Percentiles rank a stretch among this genome's conserved stretches.
Evolutionary conservation across 2,888 invertebrate species (phyloP).

Genomic region (Bombylius major): DNA sequence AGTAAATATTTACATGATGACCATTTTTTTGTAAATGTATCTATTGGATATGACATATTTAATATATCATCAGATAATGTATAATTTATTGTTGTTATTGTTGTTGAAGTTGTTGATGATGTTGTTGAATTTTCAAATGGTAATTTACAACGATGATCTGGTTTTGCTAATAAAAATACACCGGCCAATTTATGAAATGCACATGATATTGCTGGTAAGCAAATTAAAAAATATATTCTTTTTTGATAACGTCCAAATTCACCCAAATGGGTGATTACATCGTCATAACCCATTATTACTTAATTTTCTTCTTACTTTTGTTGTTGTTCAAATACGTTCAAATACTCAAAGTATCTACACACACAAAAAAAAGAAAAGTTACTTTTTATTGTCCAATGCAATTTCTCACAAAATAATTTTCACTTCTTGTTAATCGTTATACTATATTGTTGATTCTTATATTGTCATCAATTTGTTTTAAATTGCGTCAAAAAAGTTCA

Average conservation of each 20-base stretch:
- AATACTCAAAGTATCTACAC: too few relatives aligned
- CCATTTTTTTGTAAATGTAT: slow-evolving; percentile 34
- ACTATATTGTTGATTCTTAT: too few relatives aligned
- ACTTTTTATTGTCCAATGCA: too few relatives aligned
- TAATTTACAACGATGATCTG: slow-evolving; percentile 49
- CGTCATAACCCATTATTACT: slow-evolving; percentile 54
- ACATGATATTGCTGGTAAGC: slow-evolving; percentile 56
- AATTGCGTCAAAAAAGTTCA: too few relatives aligned
- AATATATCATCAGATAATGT: slow-evolving; percentile 29
- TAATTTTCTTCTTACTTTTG: too few relatives aligned
- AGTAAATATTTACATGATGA: slow-evolving; percentile 43
- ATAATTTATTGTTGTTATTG: background rate
- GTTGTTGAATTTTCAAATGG: slow-evolving; percentile 41
- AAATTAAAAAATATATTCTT: slow-evolving; percentile 52
- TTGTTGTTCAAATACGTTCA: too few relatives aligned
- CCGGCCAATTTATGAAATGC: slow-evolving; percentile 62
- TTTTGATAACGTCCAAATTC: slow-evolving; percentile 60
- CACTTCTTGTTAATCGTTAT: too few relatives aligned
- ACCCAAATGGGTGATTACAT: slow-evolving; percentile 51
- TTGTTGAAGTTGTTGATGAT: slow-evolving; percentile 18
- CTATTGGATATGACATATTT: slow-evolving; percentile 43
- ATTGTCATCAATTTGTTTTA: too few relatives aligned
- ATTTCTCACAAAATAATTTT: too few relatives aligned
- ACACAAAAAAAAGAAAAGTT: too few relatives aligned
- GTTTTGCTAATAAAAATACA: slow-evolving; percentile 55